Conservation (phyloP, 1,140 invertebrate species). For the Riptortus pedestris region DNA sequence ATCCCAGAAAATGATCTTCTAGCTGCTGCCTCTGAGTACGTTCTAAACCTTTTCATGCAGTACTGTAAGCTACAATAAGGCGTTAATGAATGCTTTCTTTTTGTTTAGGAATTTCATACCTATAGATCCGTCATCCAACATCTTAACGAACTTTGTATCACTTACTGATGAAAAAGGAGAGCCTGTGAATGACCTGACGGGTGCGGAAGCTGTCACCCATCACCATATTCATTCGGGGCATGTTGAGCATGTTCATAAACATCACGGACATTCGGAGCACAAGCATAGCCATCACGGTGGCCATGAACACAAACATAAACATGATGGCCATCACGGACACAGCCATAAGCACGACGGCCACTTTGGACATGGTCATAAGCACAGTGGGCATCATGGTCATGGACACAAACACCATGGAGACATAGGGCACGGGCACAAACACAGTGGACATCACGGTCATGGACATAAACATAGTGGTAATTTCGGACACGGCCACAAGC, state of each 20-base stretch:
- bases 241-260: conserved; percentile 22
- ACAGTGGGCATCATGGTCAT: too few relatives aligned
- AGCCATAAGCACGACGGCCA: conserved; percentile 23
- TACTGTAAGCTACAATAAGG: too few relatives aligned
- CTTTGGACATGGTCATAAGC: too few relatives aligned
- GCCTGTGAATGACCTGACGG: conserved; percentile 21
- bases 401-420: too few relatives aligned
- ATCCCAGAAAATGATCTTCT: background rate
- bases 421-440: conserved; percentile 23
- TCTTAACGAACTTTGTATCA: background rate
- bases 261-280: conserved; percentile 22
- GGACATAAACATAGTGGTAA: conserved; percentile 20
- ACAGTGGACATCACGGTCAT: conserved; percentile 22
- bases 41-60: too few relatives aligned
- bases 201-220: conserved; percentile 22
- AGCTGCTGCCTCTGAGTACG: background rate
- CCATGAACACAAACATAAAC: conserved; percentile 22
- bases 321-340: conserved; percentile 22
- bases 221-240: conserved; percentile 23
- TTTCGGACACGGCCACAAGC: conserved; percentile 19
- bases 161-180: background rate
- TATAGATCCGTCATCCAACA: background rate
- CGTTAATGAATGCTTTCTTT: too few relatives aligned
- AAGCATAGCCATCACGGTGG: conserved; percentile 22
- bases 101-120: conserved; percentile 2